Base-by-base conservation (phyloP, 2,888 invertebrate genomes). In the Troides oblongomaculatus region DNA sequence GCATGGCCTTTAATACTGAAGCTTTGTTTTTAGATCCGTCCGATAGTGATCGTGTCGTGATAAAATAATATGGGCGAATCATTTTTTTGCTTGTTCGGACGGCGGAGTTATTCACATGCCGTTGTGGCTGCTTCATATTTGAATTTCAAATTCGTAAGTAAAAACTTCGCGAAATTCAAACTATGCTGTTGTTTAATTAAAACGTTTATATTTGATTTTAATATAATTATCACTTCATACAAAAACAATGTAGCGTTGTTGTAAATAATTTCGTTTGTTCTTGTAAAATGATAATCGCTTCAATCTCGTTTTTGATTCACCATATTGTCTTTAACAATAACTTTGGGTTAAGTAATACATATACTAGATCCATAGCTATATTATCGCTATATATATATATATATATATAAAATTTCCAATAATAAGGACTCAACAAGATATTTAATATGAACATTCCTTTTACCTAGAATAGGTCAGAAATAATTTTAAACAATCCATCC, bases 31-130 rank as follows among this genome's bases (percentile, higher is more conserved):
- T 82, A 85, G 84, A 82, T 83, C 77, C 78, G 78, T 79, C 81
- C 76, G 80, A 84, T 81, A 82, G 84, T 82, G 88, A 90, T 89
- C 87, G 89, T 88, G 90, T 90, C 83, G 86, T 80, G 88, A 89
- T 89, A 89, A 83, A 79, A 81, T 84, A 85, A 86, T 85, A 82
- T 78, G 76, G 79, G 73, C 70, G 77, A 76, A 77, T 80, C 82
- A 81, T 88, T 90, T 50, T 88, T 3, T 90, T 85, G 79, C 77
- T 73, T 77, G 78, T 81, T 78, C 78, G 79, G 80, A 80, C 83
- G 78, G 77, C 79, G 77, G 76, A 83, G 84, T 88, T 84, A 83
- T 77, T 78, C 76, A 81, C 80, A 82, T 81, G 79, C 80, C 80
- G 74, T 77, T 77, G 76, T 74, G 79, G 76, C 79, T 81, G 82